phyloP scores from a whole-genome alignment of 2,888 invertebrate species.

The Pecten maximus region DNA sequence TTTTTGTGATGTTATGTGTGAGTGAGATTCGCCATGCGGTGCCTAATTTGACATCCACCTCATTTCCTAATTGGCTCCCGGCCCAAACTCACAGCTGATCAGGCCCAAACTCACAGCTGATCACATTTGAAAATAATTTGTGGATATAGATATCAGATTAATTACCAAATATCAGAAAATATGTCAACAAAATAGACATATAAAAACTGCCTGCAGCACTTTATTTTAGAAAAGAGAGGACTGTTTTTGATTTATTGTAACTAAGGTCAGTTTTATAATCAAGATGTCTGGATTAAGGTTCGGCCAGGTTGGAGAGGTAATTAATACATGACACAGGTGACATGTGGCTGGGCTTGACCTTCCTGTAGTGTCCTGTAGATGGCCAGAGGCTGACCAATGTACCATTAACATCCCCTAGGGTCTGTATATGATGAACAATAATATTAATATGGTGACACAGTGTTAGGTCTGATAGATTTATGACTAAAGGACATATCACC shows the following conservation, averaged over 20 bases:
- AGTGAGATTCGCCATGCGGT: background rate
- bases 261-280: slow-evolving; percentile 4
- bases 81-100: background rate
- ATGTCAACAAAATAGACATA: background rate
- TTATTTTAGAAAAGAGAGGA: no score
- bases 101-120: background rate
- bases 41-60: background rate
- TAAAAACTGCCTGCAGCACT: background rate
- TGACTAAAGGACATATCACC: background rate
- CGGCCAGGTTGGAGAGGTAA: background rate
- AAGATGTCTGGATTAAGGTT: background rate
- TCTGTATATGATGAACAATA: background rate
- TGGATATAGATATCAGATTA: background rate
- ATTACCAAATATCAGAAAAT: background rate
- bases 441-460: background rate
- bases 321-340: slow-evolving; percentile 28
- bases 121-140: background rate
- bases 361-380: background rate
- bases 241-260: background rate
- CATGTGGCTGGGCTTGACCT: background rate
- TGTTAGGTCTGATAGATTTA: slow-evolving; percentile 15
- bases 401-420: background rate
- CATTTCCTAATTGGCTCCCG: background rate
- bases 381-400: background rate
- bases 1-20: background rate